These are phyloP conservation scores for Lophius americanus DNA, from an alignment of 2,797 vertebrate genomes.

Conservation along the genomic window DNA sequence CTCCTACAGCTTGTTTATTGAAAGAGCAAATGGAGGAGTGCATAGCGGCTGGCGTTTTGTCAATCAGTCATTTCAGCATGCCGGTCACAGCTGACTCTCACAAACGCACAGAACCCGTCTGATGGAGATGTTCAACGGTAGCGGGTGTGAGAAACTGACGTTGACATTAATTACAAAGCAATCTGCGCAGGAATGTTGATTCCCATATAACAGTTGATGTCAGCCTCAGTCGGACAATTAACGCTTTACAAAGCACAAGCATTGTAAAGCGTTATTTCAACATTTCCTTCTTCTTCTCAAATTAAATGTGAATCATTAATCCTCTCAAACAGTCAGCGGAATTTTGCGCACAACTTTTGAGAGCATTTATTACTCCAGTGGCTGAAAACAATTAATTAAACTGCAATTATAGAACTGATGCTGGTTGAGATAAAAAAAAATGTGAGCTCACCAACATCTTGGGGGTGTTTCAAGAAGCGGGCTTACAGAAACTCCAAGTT, in stretches of 20 bases:
- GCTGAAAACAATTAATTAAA: too few relatives aligned
- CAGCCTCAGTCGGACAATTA: neutral
- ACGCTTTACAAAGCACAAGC: slow-evolving; percentile 2
- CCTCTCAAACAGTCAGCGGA: too few relatives aligned
- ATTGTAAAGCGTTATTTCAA: too few relatives aligned
- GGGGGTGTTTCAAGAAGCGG: too few relatives aligned
- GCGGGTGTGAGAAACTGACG: slow-evolving; percentile 25
- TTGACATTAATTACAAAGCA: slow-evolving; percentile 37
- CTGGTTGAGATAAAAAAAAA: neutral
- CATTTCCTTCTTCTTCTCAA: too few relatives aligned
- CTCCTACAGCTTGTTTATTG: slow-evolving; percentile 48
- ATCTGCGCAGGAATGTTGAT: neutral
- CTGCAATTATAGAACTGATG: neutral
- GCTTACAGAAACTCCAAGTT: too few relatives aligned
- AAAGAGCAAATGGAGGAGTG: slow-evolving; percentile 41
- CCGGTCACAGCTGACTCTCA: slow-evolving; percentile 42
- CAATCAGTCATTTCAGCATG: slow-evolving; percentile 56
- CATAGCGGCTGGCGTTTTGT: slow-evolving; percentile 51
- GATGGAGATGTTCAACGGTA: slow-evolving; percentile 31
- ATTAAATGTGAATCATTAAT: too few relatives aligned
- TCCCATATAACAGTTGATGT: slow-evolving; percentile 13
- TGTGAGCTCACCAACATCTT: neutral
- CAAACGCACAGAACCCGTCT: slow-evolving; percentile 23
- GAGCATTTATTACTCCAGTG: too few relatives aligned
- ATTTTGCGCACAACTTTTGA: too few relatives aligned